Base-by-base conservation (phyloP, 1,140 invertebrate genomes). In the Patella vulgata region DNA sequence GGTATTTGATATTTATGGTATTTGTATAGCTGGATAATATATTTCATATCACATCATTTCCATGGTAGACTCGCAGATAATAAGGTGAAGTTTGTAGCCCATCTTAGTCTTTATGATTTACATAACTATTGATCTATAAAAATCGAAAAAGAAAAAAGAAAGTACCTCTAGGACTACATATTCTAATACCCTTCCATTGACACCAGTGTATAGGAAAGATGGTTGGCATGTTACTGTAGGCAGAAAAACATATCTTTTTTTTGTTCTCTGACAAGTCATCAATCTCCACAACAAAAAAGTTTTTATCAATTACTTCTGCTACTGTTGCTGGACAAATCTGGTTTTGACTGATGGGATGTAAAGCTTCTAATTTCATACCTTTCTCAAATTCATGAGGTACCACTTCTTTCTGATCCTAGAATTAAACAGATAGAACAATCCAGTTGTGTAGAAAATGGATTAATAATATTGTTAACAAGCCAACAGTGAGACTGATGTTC, bases 241-340 rank as follows among this genome's bases (percentile, higher is more conserved):
- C 84, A 31, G 79, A 79, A n/a, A 84, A 73, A 47, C 71, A 68
- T 6, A 79, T 52, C 36, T 55, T 63, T 47, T 52, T 52, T 6
- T 51, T 52, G 12, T 68, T 47, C 3, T 65, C 64, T 19, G 12
- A 33, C 1, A 79, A 28, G 42, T 73, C 67, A 59, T 84, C 82
- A 40, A 91, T 85, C 23, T 88, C 85, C 5, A 92, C 88, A 39
- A 91, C 75, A 78, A 92, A 91, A 72, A 90, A 89, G 58, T 82
- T 83, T 39, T 87, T 85, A 74, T 91, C 89, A 60, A 90, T 87
- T 39, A 92, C 86, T 80, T 89, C 87, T 3, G 85, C 77, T 6
- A 92, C 86, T 12, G 90, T 89, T 0, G 90, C 89, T 1, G 89
- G 89, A 78, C 90, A 89, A 43, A 92, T 90, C 64, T 89, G 83